Percentiles rank a stretch among this genome's conserved stretches.
These are phyloP conservation scores for Pogonognathellus flavescens DNA, from an alignment of 1,140 invertebrate species.

Conservation along the genomic window DNA sequence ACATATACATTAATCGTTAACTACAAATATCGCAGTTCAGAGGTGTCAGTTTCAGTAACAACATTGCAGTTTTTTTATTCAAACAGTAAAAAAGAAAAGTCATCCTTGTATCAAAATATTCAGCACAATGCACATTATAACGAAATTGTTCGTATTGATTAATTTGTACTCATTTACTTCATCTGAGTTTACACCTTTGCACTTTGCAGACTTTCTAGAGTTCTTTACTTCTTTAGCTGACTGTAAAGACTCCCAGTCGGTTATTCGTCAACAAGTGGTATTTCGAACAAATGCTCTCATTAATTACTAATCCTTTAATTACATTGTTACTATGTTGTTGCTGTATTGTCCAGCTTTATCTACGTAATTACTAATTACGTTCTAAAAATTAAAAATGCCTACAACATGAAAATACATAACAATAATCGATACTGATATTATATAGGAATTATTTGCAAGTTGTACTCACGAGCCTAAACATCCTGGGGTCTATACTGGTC, in stretches of 20 bases:
- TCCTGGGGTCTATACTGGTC: neutral
- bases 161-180: too few species aligned
- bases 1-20: too few species aligned
- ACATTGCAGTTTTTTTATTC: too few species aligned
- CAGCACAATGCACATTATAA: too few species aligned
- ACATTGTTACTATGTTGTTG: neutral
- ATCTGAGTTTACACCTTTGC: neutral
- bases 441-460: neutral
- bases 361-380: neutral
- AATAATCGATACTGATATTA: neutral
- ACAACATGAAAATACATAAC: neutral
- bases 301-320: neutral
- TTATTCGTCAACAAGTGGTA: conserved; percentile 1
- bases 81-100: too few species aligned
- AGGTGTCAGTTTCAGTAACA: too few species aligned
- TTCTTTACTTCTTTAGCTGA: neutral
- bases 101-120: too few species aligned
- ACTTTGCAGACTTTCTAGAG: conserved; percentile 2
- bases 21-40: too few species aligned
- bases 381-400: neutral
- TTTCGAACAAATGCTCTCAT: too few species aligned
- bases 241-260: neutral
- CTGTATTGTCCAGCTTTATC: neutral
- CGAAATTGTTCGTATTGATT: too few species aligned
- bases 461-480: neutral